Evolutionary conservation across 1,140 invertebrate species (phyloP), one percentile per base, ranked within the genome.

Genomic region (Dufourea novaeangliae): DNA sequence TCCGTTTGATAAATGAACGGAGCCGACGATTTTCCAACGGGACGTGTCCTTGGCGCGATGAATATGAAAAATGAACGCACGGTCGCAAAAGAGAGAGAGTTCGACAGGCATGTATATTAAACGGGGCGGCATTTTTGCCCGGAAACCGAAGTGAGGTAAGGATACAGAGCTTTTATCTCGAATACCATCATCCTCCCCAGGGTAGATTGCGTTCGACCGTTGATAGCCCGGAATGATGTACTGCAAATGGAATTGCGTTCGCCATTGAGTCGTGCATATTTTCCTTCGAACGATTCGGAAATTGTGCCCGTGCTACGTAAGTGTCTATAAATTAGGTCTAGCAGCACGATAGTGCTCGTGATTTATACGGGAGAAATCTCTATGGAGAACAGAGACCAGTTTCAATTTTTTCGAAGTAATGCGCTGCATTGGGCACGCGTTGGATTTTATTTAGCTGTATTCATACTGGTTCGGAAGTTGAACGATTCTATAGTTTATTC

Each of bases 1-100:
- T n/a, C 29, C 57, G 77, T 39, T 56, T 82, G 83, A 85, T 85
- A 75, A 79, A 85, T 82, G 79, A 82, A 41, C 41, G 54, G 41
- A 2, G 54, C 54, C 14, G 63, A 27, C 78, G 83, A 85, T 80
- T 84, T 84, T 83, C 73, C 68, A 59, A 64, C 78, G 50, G 44
- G 44, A 50, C n/a, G 54, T 64, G 78, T 84, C 83, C 81, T 68
- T 69, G 68, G 59, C 64, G 57, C n/a, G 73, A 41, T 25, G 46
- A 7, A 25, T n/a, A 71, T 77, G 75, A 77, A 56, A 71, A 77
- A 77, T 77, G 75, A 83, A 37, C 5, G n/a, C n/a, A n/a, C n/a
- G n/a, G n/a, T n/a, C n/a, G n/a, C n/a, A n/a, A n/a, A n/a, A n/a
- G n/a, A n/a, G n/a, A n/a, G n/a, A n/a, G n/a, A n/a, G n/a, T n/a